A percentile compares a stretch with the other conserved stretches of the same genome.
Evolutionary conservation across 2,113 vertebrate species (phyloP).

Genomic region (Excalfactoria chinensis): DNA sequence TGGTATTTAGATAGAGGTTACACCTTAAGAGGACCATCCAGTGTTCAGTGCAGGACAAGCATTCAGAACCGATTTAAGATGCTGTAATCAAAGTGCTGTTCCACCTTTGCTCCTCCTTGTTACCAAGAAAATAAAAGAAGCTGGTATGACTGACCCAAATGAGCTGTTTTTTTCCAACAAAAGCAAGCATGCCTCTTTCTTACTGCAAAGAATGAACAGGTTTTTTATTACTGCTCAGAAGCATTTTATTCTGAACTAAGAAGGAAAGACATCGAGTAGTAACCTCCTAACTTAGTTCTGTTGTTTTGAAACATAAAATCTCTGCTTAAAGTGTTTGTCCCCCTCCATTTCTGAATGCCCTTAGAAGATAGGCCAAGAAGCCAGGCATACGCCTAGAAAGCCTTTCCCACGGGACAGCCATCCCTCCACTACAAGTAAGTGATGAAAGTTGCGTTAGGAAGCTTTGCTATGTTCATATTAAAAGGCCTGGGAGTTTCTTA

Average conservation of each 20-base stretch:
- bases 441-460: not conserved
- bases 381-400: not conserved
- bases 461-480: not conserved
- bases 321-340: not conserved
- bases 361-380: not conserved
- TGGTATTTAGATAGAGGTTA: not conserved
- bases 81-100: not conserved
- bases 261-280: not conserved
- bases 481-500: not conserved
- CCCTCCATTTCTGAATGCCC: not conserved
- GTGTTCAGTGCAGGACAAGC: not conserved
- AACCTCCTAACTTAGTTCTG: not conserved
- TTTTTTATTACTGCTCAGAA: not conserved
- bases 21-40: not conserved
- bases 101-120: not conserved
- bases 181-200: not conserved
- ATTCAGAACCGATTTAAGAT: not conserved
- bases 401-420: not conserved
- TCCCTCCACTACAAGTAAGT: not conserved
- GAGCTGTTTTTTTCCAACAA: not conserved
- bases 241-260: not conserved
- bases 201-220: fast-evolving
- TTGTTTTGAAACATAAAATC: not conserved
- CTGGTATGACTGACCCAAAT: not conserved
- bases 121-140: not conserved